A percentile compares a stretch with the other conserved stretches of the same genome.
Conservation (phyloP, 2,888 invertebrate genomes). For the Eupithecia abbreviata region DNA sequence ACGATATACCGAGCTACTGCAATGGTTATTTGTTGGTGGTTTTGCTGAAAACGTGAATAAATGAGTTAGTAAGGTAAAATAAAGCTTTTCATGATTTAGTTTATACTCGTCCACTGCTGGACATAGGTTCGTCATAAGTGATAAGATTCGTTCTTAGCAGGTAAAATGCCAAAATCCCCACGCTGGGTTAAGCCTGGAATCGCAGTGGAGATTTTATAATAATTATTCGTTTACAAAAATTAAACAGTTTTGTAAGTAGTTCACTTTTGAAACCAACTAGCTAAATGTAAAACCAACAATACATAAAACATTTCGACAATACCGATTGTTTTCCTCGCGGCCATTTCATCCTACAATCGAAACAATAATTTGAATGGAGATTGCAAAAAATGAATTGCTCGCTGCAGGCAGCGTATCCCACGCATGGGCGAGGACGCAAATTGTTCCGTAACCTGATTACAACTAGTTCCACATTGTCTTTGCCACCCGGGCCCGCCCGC, state of each 20-base stretch:
- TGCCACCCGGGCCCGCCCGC: slow-evolving; percentile 52
- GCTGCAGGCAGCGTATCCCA: slow-evolving; percentile 71
- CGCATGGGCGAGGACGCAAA: slow-evolving; percentile 90
- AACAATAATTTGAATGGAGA: slow-evolving; percentile 43
- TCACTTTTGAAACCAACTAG: not conserved
- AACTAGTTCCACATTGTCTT: slow-evolving; percentile 83
- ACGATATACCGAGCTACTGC: no score
- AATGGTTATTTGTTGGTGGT: no score
- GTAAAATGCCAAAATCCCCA: not conserved
- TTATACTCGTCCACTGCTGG: not conserved
- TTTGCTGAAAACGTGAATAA: not conserved
- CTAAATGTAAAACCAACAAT: not conserved
- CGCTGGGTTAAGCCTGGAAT: not conserved
- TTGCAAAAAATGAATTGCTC: slow-evolving; percentile 48
- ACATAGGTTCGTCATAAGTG: not conserved
- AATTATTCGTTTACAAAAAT: not conserved
- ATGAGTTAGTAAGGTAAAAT: not conserved
- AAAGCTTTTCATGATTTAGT: not conserved
- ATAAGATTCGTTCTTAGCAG: not conserved
- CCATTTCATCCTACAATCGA: slow-evolving; percentile 36
- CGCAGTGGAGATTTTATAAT: not conserved
- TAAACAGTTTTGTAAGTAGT: not conserved
- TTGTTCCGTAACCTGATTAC: slow-evolving; percentile 93
- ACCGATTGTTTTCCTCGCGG: slow-evolving; percentile 16
- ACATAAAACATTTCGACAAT: slow-evolving; percentile 18